A percentile compares a stretch with the other conserved stretches of the same genome.
These are phyloP conservation scores for Gadopsis bispinosus DNA, from an alignment of 2,797 vertebrate species.

Conservation along the genomic window DNA sequence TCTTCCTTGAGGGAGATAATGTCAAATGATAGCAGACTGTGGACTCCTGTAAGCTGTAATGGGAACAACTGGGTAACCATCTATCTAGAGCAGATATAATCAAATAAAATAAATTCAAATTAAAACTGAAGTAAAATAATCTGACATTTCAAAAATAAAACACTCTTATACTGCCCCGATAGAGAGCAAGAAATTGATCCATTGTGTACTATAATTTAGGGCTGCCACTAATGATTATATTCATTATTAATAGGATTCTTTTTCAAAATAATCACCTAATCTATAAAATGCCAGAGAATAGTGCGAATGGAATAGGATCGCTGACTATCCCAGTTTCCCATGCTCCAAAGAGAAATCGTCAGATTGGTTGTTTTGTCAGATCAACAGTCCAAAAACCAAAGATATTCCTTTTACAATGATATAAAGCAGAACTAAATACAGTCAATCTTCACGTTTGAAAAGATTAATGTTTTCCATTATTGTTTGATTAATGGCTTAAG, in stretches of 20 bases:
- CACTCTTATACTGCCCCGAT: not conserved
- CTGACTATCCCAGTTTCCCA: not conserved
- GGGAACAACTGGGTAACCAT: conserved; percentile 44
- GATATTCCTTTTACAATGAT: not conserved
- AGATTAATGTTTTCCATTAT: not conserved
- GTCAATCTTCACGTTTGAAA: not conserved
- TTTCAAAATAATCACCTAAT: not conserved
- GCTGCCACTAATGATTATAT: not conserved
- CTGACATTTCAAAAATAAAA: not conserved
- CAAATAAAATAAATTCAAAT: not conserved
- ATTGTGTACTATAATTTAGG: not conserved
- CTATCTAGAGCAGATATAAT: conserved; percentile 27
- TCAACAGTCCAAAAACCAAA: not conserved
- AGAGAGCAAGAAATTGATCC: not conserved
- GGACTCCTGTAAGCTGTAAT: conserved; percentile 42
- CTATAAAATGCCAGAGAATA: not conserved
- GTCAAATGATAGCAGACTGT: conserved; percentile 37
- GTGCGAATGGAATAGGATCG: not conserved
- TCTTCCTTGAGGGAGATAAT: conserved; percentile 56
- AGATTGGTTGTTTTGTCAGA: not conserved
- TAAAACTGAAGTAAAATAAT: conserved; percentile 10
- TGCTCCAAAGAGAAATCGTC: not conserved
- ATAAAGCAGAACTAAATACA: not conserved
- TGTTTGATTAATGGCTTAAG: not conserved
- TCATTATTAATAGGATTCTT: not conserved